These are phyloP conservation scores for Leucozona laternaria DNA, from an alignment of 2,888 invertebrate species.

Conservation along the genomic window DNA sequence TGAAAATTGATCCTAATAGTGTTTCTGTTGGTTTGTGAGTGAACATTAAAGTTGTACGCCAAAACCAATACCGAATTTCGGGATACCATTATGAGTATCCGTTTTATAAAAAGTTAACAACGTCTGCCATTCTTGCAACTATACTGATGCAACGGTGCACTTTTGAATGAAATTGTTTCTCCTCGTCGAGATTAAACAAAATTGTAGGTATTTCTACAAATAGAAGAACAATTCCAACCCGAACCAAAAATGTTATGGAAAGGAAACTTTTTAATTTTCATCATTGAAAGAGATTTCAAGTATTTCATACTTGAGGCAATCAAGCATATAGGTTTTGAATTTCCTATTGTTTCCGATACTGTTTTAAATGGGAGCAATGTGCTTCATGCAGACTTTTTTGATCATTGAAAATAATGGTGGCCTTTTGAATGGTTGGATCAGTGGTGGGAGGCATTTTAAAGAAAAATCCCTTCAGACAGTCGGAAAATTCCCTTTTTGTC, in stretches of 20 bases:
- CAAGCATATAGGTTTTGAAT: too few species aligned
- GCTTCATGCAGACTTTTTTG: too few species aligned
- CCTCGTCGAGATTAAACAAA: not conserved
- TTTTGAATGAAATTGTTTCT: not conserved
- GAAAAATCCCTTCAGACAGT: too few species aligned
- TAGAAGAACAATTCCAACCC: not conserved
- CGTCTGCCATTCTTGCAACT: not conserved
- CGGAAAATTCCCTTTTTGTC: too few species aligned
- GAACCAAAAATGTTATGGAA: not conserved
- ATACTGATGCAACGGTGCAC: not conserved
- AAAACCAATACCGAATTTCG: constrained; percentile 17
- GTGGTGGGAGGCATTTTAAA: too few species aligned
- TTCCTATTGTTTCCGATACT: too few species aligned
- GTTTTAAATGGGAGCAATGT: too few species aligned
- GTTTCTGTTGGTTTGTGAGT: constrained; percentile 44
- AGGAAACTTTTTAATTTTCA: constrained; percentile 18
- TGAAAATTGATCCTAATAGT: constrained; percentile 55
- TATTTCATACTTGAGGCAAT: not conserved
- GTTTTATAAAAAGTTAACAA: constrained; percentile 3
- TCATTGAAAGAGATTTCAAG: constrained; percentile 3
- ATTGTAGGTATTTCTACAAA: not conserved
- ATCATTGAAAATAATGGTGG: too few species aligned
- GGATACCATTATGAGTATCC: constrained; percentile 24
- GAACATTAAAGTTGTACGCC: constrained; percentile 29
- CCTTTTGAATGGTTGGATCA: too few species aligned